Evolutionary conservation across 2,888 invertebrate genomes (phyloP).

Genomic region (Cephus pygmeus): DNA sequence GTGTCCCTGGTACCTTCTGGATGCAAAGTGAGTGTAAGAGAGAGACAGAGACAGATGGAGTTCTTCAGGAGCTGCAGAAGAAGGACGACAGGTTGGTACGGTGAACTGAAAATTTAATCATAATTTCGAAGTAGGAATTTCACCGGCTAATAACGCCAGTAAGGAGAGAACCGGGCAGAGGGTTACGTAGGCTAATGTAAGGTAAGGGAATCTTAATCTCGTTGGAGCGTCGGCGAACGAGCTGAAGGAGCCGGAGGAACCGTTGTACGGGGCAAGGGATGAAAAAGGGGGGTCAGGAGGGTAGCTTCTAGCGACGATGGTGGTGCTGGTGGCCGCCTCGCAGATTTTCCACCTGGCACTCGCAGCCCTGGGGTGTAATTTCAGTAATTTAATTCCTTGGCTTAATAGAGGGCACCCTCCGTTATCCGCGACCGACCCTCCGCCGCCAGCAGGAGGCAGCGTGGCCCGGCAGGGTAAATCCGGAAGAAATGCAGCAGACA

Average conservation of each 20-base stretch:
- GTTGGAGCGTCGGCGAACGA: constrained; percentile 27
- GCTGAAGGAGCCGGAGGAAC: not conserved
- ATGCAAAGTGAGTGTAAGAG: not conserved
- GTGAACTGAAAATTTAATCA: constrained; percentile 37
- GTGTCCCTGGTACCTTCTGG: not conserved
- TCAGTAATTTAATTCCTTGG: constrained; percentile 50
- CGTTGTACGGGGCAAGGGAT: not conserved
- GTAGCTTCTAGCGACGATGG: constrained; percentile 2
- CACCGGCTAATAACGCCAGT: constrained; percentile 38
- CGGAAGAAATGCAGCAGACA: not conserved
- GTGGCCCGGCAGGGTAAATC: not conserved
- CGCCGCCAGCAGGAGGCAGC: not conserved
- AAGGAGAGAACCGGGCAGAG: constrained; percentile 27
- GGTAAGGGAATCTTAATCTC: constrained; percentile 54
- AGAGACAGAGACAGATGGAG: not conserved
- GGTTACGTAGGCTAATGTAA: constrained; percentile 42
- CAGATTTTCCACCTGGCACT: constrained; percentile 49
- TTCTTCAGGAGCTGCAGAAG: not conserved
- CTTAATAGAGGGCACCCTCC: constrained; percentile 38
- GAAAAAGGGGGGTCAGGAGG: not conserved
- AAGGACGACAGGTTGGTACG: not conserved
- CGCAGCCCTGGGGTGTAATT: constrained; percentile 48
- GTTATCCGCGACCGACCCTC: not conserved
- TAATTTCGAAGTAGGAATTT: constrained; percentile 39
- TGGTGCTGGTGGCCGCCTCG: constrained; percentile 35